phyloP scores from a whole-genome alignment of 2,113 vertebrate species.

The Chaenocephalus aceratus region DNA sequence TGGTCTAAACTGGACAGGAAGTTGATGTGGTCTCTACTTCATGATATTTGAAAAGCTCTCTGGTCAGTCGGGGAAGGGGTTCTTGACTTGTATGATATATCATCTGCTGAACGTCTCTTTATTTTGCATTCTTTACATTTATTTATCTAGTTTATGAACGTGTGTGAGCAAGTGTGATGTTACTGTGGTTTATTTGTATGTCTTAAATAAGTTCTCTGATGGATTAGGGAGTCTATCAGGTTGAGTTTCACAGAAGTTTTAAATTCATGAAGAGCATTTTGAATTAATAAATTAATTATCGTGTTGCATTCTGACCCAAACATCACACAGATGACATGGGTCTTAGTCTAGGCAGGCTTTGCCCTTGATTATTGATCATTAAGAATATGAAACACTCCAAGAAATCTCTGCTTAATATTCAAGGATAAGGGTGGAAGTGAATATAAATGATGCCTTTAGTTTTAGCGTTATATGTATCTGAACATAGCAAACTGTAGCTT shows the following conservation, averaged over 20 bases:
- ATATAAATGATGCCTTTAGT: neutral
- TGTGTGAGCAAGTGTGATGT: constrained; percentile 7
- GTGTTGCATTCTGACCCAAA: neutral
- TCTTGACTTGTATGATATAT: constrained; percentile 37
- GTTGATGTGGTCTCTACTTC: neutral
- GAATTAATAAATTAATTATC: constrained; percentile 13
- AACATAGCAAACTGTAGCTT: neutral
- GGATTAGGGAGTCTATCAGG: neutral
- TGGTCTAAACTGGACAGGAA: constrained; percentile 19
- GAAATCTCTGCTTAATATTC: constrained; percentile 5
- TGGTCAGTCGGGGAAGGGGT: constrained; percentile 6
- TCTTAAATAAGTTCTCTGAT: constrained; percentile 29
- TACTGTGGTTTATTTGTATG: constrained; percentile 34
- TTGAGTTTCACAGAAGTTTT: constrained; percentile 7
- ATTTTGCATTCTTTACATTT: constrained; percentile 29
- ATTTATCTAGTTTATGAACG: constrained; percentile 62
- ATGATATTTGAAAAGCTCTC: constrained; percentile 29
- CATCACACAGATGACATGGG: neutral
- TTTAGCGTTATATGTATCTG: constrained; percentile 1
- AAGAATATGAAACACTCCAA: neutral
- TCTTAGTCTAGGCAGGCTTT: neutral
- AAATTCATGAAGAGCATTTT: constrained; percentile 35
- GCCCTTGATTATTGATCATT: neutral
- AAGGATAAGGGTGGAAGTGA: neutral
- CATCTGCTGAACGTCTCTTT: constrained; percentile 57